phyloP scores from a whole-genome alignment of 2,113 vertebrate species.

The Fulica atra region DNA sequence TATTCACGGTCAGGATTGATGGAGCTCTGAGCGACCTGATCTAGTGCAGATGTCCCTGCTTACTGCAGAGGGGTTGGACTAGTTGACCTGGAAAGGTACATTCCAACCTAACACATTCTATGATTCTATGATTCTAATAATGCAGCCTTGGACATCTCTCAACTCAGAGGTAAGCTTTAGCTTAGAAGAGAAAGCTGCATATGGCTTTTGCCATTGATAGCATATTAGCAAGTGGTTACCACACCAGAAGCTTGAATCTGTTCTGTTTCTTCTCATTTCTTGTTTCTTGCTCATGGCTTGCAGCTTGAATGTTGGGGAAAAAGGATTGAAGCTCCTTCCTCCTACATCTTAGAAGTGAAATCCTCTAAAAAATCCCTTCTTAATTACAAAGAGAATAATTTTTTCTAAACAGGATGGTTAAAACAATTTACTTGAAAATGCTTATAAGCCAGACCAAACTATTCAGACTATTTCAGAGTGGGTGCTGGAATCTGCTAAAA shows the following conservation, averaged over 20 bases:
- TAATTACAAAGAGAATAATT: neutral
- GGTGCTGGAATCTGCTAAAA: neutral
- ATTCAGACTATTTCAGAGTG: neutral
- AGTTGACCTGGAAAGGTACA: too few species aligned
- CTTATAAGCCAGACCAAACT: neutral
- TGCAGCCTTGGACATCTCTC: neutral
- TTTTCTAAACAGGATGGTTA: neutral
- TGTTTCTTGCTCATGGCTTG: neutral
- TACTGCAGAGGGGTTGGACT: too few species aligned
- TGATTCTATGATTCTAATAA: neutral
- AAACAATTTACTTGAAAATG: neutral
- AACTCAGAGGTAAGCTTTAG: neutral
- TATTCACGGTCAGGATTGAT: too few species aligned
- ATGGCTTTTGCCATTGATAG: neutral
- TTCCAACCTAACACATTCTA: too few species aligned
- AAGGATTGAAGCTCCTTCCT: neutral
- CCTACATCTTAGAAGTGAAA: neutral
- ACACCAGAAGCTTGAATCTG: neutral
- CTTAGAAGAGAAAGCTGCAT: neutral
- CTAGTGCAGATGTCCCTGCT: too few species aligned
- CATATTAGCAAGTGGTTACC: neutral
- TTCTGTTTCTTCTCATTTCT: neutral
- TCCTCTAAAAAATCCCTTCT: neutral
- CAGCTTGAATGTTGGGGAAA: neutral
- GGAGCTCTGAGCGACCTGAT: too few species aligned